Base-by-base conservation (phyloP, 2,113 vertebrate genomes). In the Bujurquina vittata region DNA sequence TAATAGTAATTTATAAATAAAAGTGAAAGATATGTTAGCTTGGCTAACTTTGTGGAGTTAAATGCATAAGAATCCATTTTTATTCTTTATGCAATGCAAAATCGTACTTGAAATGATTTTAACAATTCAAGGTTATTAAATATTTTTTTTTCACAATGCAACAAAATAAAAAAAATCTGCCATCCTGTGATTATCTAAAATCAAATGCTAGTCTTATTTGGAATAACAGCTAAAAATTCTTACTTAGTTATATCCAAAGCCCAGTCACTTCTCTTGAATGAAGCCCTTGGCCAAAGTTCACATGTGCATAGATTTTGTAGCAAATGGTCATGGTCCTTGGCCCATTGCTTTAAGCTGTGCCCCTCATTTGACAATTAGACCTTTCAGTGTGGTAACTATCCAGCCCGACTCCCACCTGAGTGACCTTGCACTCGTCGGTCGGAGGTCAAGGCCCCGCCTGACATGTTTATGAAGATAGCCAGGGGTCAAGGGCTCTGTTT, bases 401-500 rank as follows among this genome's bases (percentile, higher is more conserved):
- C 49, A 49, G 23, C n/a, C 29, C 49, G 69, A 85, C 82, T 73
- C 83, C 77, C 80, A 85, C 69, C 83, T 74, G 57, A 67, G 69
- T 87, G 87, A 92, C 87, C 85, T 83, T 75, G 67, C 37, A 57
- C 49, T 43, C 5, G 0, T 10, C 0, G 26, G 87, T 85, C 83
- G 86, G 62, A 89, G 89, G 88, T 91, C 83, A 86, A 82, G 84
- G 92, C 83, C 72, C 88, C 61, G 84, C 87, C 59, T 40, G 82
- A 59, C 56, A 81, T 90, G 73, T 89, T 92, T 87, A 87, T 85
- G 84, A 87, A 87, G 88, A 77, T 29, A 82, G 84, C 74, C 14
- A 3, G 17, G 75, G 91, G 90, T 93, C 87, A 88, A 85, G 85
- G 75, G 86, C 88, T 75, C 54, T 87, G 88, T 91, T 92, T 82